Base-by-base conservation (phyloP, 2,797 vertebrate genomes). In the Gymnopithys bicolor region DNA sequence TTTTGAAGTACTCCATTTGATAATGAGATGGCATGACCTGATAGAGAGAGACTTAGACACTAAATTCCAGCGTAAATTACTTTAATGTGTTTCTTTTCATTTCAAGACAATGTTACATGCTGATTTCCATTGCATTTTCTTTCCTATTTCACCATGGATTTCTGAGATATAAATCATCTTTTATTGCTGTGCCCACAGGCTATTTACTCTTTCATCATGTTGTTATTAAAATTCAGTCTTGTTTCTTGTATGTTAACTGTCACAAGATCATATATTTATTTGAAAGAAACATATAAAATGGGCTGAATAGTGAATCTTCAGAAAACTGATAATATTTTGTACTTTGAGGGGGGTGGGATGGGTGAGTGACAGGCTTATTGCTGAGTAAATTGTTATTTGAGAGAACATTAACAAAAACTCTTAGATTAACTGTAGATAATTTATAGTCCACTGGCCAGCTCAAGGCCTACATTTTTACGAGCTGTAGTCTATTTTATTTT, bases 21-120 rank as follows among this genome's bases (percentile, higher is more conserved):
- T 96, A 96, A 97, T 95, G 87, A 96, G 76, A 87, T 96, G 80
- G 28, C 86, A 83, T 70, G 90, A 97, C 91, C 90, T 89, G 62
- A 81, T 94, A 89, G 43, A 53, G 66, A 83, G 78, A 91, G 56
- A 93, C 49, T 94, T 90, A 94, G 71, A 95, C 66, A 76, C 66
- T 87, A 52, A 81, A 43, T 82, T 81, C 68, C 39, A 62, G 48
- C 39, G 9, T 60, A 75, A 85, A 52, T 68, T 5, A 55, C 35
- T 80, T 43, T 66, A 79, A 81, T 41, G 5, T 59, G 30, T 67
- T 92, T 83, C 75, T 71, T 87, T 77, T 55, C 62, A 64, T 53
- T 82, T 60, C 17, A 37, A 41, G 41, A 49, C n/a, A 49, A 33
- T 7, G 5, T 77, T 81, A 30, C 56, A 62, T 32, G 22, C 71